Percentiles rank a stretch among this genome's conserved stretches.
Conservation (phyloP, 2,888 invertebrate species). For the Oligia strigilis region DNA sequence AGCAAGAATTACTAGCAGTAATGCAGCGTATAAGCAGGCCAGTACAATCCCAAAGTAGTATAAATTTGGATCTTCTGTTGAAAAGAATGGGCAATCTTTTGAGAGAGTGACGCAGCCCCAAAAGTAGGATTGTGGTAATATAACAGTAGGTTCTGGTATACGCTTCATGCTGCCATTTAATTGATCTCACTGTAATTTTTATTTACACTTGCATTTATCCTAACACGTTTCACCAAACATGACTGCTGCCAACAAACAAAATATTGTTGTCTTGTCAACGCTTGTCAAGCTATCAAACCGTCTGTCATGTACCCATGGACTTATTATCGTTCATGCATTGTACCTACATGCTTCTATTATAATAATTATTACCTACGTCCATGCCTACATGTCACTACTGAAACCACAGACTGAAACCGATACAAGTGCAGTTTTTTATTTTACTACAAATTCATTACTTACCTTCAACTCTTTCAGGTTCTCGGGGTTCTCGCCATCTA, state of each 20-base stretch:
- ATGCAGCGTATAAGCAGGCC: slow-evolving; percentile 74
- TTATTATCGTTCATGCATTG: too few relatives aligned
- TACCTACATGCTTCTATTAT: too few relatives aligned
- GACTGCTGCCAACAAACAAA: slow-evolving; percentile 33
- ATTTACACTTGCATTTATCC: slow-evolving; percentile 18
- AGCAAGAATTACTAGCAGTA: slow-evolving; percentile 76
- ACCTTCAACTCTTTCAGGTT: background rate
- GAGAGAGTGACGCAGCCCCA: slow-evolving; percentile 82
- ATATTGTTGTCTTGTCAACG: background rate
- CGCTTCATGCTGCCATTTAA: slow-evolving; percentile 68
- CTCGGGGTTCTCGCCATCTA: background rate
- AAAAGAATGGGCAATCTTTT: slow-evolving; percentile 80
- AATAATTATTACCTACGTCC: too few relatives aligned
- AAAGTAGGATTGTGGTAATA: slow-evolving; percentile 76
- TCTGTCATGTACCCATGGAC: slow-evolving; percentile 2
- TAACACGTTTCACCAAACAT: slow-evolving; percentile 33
- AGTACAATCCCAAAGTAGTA: slow-evolving; percentile 79
- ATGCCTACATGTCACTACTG: background rate
- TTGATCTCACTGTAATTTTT: slow-evolving; percentile 43
- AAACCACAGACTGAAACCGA: background rate
- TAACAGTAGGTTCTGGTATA: slow-evolving; percentile 51
- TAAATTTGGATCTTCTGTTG: slow-evolving; percentile 76
- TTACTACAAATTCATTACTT: background rate
- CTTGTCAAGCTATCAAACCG: slow-evolving; percentile 6
- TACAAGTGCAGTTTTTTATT: background rate